These are phyloP conservation scores for Pangasius krempfi DNA, from an alignment of 2,797 vertebrate genomes.

Conservation along the genomic window DNA sequence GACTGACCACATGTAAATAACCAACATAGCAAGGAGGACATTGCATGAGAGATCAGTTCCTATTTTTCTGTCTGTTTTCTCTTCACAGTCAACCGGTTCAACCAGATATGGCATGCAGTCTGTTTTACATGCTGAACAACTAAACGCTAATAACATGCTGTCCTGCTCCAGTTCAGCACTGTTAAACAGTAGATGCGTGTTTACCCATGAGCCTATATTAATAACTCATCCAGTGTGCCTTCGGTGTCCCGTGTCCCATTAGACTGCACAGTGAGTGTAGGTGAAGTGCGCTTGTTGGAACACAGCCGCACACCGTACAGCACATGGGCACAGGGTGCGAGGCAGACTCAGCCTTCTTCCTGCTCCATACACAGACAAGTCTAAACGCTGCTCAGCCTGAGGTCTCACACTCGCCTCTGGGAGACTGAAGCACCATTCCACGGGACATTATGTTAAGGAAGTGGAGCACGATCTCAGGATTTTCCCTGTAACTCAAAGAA, in stretches of 20 bases:
- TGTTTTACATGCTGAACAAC: background rate
- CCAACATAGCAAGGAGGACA: background rate
- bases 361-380: constrained; percentile 3
- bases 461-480: background rate
- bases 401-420: background rate
- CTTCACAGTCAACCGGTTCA: constrained; percentile 11
- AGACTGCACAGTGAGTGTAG: background rate
- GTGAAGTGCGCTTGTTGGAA: background rate
- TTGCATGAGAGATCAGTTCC: background rate
- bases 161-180: background rate
- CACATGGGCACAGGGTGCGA: background rate
- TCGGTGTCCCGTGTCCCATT: too few species aligned
- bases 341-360: background rate
- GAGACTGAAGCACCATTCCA: constrained; percentile 7
- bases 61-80: background rate
- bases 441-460: constrained; percentile 14
- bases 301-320: background rate
- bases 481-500: background rate
- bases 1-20: background rate
- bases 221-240: background rate
- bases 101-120: background rate
- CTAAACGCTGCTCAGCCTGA: background rate
- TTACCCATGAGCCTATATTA: background rate
- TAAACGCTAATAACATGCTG: background rate
- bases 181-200: background rate